Percentiles rank a stretch among this genome's conserved stretches.
Conservation (phyloP, 2,888 invertebrate species). For the Cerceris ruficornis region DNA sequence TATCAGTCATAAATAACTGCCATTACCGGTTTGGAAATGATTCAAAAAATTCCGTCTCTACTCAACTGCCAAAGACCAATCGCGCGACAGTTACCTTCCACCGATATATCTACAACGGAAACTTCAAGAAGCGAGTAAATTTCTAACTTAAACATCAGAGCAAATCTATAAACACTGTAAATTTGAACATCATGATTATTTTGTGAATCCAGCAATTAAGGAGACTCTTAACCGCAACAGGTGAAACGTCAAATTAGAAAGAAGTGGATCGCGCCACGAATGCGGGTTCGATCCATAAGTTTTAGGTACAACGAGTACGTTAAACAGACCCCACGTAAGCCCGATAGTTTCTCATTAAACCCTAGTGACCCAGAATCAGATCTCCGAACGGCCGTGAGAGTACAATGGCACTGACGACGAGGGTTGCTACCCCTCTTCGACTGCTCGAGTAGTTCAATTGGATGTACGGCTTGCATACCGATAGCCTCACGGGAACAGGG, state of each 20-base stretch:
- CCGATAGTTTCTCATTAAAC: conserved; percentile 64
- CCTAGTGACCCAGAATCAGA: conserved; percentile 63
- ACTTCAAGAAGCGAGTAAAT: too few relatives aligned
- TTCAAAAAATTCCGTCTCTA: too few relatives aligned
- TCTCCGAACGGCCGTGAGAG: conserved; percentile 29
- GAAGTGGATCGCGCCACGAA: conserved; percentile 2
- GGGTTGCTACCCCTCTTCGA: conserved; percentile 38
- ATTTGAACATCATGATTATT: too few relatives aligned
- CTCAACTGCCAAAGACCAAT: too few relatives aligned
- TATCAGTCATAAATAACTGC: too few relatives aligned
- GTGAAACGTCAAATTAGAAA: conserved; percentile 10
- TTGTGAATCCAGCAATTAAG: neutral
- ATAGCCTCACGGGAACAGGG: conserved; percentile 57
- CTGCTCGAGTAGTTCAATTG: conserved; percentile 58
- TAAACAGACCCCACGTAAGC: conserved; percentile 37
- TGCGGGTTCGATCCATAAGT: conserved; percentile 31
- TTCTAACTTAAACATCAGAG: too few relatives aligned
- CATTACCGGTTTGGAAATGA: too few relatives aligned
- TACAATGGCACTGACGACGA: conserved; percentile 48
- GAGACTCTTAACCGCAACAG: conserved; percentile 14
- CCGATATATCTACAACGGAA: too few relatives aligned
- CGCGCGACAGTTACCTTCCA: too few relatives aligned
- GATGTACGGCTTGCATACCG: conserved; percentile 57
- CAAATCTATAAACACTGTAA: too few relatives aligned
- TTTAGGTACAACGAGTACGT: conserved; percentile 39